Evolutionary conservation across 1,140 invertebrate species (phyloP).

Genomic region (Hylaeus volcanicus): DNA sequence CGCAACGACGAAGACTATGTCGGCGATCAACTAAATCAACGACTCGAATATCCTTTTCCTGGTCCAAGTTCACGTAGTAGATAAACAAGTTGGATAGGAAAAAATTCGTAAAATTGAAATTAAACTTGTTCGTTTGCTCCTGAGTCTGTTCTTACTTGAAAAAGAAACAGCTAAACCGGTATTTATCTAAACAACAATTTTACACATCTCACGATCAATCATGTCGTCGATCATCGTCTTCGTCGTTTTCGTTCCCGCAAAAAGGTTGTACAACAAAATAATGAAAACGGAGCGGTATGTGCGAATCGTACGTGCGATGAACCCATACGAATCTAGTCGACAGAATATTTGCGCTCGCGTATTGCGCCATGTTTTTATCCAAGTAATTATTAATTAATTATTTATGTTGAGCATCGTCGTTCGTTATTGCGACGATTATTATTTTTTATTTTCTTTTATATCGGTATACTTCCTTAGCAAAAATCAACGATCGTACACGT

Average conservation of each 20-base stretch:
- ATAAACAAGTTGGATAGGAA: too few relatives aligned
- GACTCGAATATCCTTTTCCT: too few relatives aligned
- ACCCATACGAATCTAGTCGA: constrained; percentile 81
- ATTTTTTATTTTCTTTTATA: constrained; percentile 65
- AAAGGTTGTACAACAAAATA: background rate
- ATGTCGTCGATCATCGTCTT: background rate
- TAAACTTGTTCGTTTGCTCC: too few relatives aligned
- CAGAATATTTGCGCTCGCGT: constrained; percentile 75
- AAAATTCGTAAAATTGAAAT: too few relatives aligned
- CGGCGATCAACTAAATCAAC: background rate
- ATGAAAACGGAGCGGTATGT: constrained; percentile 67
- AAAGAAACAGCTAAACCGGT: too few relatives aligned
- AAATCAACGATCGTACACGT: constrained; percentile 17
- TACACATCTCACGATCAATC: too few relatives aligned
- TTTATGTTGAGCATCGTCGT: constrained; percentile 66
- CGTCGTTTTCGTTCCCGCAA: background rate
- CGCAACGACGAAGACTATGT: background rate
- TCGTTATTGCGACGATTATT: constrained; percentile 64
- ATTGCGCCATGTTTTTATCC: constrained; percentile 63
- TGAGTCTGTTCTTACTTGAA: too few relatives aligned
- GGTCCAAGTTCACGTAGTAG: too few relatives aligned
- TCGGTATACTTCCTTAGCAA: constrained; percentile 31
- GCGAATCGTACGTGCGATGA: constrained; percentile 70
- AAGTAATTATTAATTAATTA: constrained; percentile 70
- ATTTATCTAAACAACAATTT: too few relatives aligned